Base-by-base conservation (phyloP, 1,140 invertebrate genomes). In the Steinernema khuongi region DNA sequence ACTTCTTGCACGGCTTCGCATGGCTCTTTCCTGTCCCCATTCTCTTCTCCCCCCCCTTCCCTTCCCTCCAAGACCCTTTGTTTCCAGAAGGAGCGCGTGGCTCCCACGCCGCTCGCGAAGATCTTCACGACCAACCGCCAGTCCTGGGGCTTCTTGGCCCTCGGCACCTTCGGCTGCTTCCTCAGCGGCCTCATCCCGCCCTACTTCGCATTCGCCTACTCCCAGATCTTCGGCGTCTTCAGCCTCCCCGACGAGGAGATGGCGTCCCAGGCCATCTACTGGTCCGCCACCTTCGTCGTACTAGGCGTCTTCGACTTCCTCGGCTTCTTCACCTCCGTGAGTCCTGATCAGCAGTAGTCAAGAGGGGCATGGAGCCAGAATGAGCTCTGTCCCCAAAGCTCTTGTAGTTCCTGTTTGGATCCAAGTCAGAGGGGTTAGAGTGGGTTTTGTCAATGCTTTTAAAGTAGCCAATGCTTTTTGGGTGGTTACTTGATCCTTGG, bases 221-320 rank as follows among this genome's bases (percentile, higher is more conserved):
- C 83, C 11, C 79, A 84, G 68, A 85, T 84, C 30, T 83, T 84
- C 66, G 79, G 78, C 69, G 87, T 88, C 26, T 89, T 89, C 77
- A 86, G 86, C 28, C 80, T 88, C 43, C 83, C 80, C 22, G 86
- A 86, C 18, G 85, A 88, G 31, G 81, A 87, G 66, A 81, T 89
- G 31, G 44, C 83, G 68, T 67, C 79, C 28, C 84, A 85, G 41
- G 87, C 88, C 2, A 68, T 87, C 0, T 88, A 89, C 67, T 90
- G 89, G 89, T 86, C 88, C 29, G 81, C 85, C 74, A 88, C 89
- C 87, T 89, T 89, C 79, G 60, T 89, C n/a, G 85, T 85, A 1
- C 80, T 89, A 26, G 89, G 87, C n/a, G 80, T 85, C 1, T 72
- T 83, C 18, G 86, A 87, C 71, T 86, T 84, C 26, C 22, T 88